Evolutionary conservation across 2,113 vertebrate genomes (phyloP), one percentile per base, ranked within the genome.

Genomic region (Corythaeola cristata): DNA sequence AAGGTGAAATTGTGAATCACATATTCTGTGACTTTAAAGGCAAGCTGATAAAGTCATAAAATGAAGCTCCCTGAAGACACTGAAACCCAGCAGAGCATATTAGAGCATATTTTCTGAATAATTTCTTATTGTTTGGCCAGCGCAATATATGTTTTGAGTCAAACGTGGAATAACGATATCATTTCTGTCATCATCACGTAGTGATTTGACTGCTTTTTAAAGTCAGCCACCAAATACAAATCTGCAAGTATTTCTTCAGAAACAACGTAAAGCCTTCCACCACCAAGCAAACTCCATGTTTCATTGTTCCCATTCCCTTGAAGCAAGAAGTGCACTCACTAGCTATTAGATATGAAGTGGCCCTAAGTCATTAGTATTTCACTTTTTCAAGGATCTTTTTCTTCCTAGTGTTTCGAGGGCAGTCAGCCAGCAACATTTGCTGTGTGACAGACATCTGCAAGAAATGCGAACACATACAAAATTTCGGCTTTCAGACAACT

Each of bases 401-500:
- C 64, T 33, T 26, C 9, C 49, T 15, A 53, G 39, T 59, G 39
- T 73, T 90, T 93, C 76, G 37, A 93, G 39, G 67, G 77, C 66
- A 95, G n/a, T 26, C 86, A 95, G 89, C 66, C 84, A 93, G 84
- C 35, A 90, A 62, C 33, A 69, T 73, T 94, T 89, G 69, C 86
- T 76, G 22, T 24, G 58, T 89, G 91, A 96, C 67, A 90, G 80
- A 85, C 94, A 89, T 79, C 90, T 95, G 94, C 77, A 85, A 92
- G 66, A 94, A 95, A 93, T 37, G 83, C 0, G 0, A 89, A 71
- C 33, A 18, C 66, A 53, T 35, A 86, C 73, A 92, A 58, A 86
- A 91, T 59, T 55, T 74, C 86, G 88, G 58, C 69, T 93, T 89
- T 81, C 80, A 91, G 95, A 87, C 73, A 82, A 66, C 84, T 87